Evolutionary conservation across 2,113 vertebrate species (phyloP), one percentile per base, ranked within the genome.

Genomic region (Hassar affinis): DNA sequence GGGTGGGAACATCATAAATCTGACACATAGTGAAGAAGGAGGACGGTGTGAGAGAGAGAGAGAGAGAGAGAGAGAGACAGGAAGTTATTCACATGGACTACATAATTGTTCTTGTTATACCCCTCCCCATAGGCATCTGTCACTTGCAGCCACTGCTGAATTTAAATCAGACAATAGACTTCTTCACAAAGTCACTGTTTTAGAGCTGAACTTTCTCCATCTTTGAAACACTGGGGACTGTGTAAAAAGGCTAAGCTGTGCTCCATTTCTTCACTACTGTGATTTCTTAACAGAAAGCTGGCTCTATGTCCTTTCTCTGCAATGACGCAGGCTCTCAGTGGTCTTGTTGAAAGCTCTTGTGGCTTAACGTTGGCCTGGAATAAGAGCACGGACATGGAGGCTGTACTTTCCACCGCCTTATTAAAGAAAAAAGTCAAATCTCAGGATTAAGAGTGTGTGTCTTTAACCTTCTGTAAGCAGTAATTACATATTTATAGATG

Each of bases 1-100:
- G 85, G 10, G 95, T 91, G 68, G 96, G 96, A 77, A 96, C 92
- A 2, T 97, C 93, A 0, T 98, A 98, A 79, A 97, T 95, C 96
- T 97, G 84, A 51, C 74, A 80, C 20, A 83, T 15, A 45, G 14
- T 7, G 7, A 79, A 35, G 30, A 22, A 25, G 45, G 38, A 68
- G 20, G 38, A 20, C 12, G 9, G 14, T 9, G 47, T 7, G 45
- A 33, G 27, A 54, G 18, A 76, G 1, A 56, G 4, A 25, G 2
- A 11, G 18, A 77, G 47, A 49, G 47, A 51, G 45, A 27, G 25
- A 14, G 68, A 0, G 12, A 57, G 57, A 56, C 57, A 78, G 54
- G 18, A 25, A 59, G 54, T 87, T 81, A 81, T 54, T 84, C 84
- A 81, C 61, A 57, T 20, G 17, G 51, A 64, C 64, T 51, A 35